Evolutionary conservation across 2,797 vertebrate genomes (phyloP).

Genomic region (Sciaenops ocellatus): DNA sequence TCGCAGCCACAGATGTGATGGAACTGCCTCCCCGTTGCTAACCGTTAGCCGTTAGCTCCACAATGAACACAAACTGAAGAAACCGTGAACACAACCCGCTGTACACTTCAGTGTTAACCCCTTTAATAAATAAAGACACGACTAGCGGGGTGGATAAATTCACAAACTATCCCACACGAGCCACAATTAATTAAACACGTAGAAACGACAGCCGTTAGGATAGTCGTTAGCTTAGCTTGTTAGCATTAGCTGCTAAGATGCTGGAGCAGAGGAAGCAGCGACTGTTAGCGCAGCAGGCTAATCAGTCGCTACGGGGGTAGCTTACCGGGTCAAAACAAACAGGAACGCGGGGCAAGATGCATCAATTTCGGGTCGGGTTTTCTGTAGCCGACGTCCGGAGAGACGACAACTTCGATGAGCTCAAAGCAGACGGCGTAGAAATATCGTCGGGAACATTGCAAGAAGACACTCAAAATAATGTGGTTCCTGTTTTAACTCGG

Average conservation of each 20-base stretch:
- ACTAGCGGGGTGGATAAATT: no score
- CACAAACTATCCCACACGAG: fast-evolving
- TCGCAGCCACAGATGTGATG: conserved; percentile 69
- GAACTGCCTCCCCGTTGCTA: conserved; percentile 57
- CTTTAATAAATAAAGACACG: neutral
- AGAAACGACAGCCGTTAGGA: neutral
- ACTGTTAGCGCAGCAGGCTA: conserved; percentile 73
- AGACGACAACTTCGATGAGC: conserved; percentile 48
- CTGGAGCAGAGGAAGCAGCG: conserved; percentile 53
- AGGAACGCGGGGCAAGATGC: conserved; percentile 74
- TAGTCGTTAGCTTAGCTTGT: conserved; percentile 58
- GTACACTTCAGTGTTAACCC: fast-evolving
- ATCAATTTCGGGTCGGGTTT: conserved; percentile 71
- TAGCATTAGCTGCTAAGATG: conserved; percentile 69
- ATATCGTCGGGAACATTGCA: conserved; percentile 70
- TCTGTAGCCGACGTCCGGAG: conserved; percentile 59
- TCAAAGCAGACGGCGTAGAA: conserved; percentile 49
- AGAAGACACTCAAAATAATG: conserved; percentile 44
- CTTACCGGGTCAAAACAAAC: conserved; percentile 87
- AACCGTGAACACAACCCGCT: neutral
- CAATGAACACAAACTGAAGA: conserved; percentile 18
- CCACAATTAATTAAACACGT: fast-evolving
- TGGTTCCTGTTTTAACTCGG: conserved; percentile 71
- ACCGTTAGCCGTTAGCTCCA: conserved; percentile 69
- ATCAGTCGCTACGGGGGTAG: conserved; percentile 48